These are phyloP conservation scores for Eleginops maclovinus DNA, from an alignment of 2,113 vertebrate genomes.

Conservation along the genomic window DNA sequence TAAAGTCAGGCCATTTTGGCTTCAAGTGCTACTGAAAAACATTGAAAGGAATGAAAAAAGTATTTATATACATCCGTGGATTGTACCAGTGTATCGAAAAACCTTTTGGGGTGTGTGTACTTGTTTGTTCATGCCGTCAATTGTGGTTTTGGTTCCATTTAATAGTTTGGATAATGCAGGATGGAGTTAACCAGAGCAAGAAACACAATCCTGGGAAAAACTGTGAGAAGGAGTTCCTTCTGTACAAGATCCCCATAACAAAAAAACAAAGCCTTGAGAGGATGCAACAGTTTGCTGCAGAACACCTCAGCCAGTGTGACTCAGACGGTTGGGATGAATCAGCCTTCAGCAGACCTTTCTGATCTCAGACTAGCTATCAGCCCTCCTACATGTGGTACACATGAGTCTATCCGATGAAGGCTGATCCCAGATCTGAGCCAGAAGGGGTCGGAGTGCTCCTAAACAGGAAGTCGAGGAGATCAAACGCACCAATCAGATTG, in stretches of 20 bases:
- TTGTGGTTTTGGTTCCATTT: background rate
- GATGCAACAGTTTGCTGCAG: slow-evolving; percentile 16
- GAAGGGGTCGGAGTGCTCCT: slow-evolving; percentile 29
- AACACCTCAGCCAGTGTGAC: slow-evolving; percentile 36
- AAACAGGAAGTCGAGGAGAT: slow-evolving; percentile 75
- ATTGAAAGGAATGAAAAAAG: too few species aligned
- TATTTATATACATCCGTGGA: too few species aligned
- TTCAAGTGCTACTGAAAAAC: too few species aligned
- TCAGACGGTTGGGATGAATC: slow-evolving; percentile 55
- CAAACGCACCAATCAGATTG: slow-evolving; percentile 77
- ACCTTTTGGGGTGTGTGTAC: background rate
- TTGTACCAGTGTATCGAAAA: too few species aligned
- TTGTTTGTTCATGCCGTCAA: background rate
- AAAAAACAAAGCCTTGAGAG: background rate
- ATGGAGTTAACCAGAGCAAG: too few species aligned
- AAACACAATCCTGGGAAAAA: background rate
- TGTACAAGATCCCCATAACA: background rate
- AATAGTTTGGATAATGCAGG: too few species aligned
- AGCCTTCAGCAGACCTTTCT: slow-evolving; percentile 36
- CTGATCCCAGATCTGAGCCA: slow-evolving; percentile 63
- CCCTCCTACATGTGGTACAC: slow-evolving; percentile 46
- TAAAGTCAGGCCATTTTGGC: too few species aligned
- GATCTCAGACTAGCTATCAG: slow-evolving; percentile 53
- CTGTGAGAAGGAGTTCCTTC: background rate
- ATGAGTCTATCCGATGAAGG: slow-evolving; percentile 22